phyloP scores from a whole-genome alignment of 2,888 invertebrate genomes.

The Polydrusus pterygomalis region DNA sequence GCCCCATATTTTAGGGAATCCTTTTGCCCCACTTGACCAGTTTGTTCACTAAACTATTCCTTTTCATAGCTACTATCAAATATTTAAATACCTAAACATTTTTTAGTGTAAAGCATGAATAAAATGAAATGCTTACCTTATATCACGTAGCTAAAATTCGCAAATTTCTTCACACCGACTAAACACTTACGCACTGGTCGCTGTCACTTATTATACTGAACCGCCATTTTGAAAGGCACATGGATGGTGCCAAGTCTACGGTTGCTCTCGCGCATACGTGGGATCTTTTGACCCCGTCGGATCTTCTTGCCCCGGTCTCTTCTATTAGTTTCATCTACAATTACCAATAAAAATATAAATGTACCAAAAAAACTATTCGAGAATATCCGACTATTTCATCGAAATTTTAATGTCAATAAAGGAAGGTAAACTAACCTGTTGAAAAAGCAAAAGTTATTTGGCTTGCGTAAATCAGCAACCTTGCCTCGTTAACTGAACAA shows the following conservation, averaged over 20 bases:
- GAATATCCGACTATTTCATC: too few relatives aligned
- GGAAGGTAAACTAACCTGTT: constrained; percentile 17
- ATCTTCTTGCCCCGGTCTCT: constrained; percentile 1
- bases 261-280: neutral
- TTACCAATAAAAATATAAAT: too few relatives aligned
- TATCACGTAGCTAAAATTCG: neutral
- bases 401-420: too few relatives aligned
- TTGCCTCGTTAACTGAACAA: constrained; percentile 44
- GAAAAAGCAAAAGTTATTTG: constrained; percentile 22
- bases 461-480: constrained; percentile 40
- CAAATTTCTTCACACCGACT: neutral
- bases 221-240: neutral
- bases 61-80: neutral
- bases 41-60: neutral
- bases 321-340: too few relatives aligned
- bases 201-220: neutral
- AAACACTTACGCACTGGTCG: neutral
- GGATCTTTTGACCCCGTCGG: neutral
- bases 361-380: too few relatives aligned
- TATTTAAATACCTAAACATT: neutral
- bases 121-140: neutral
- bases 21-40: too few relatives aligned
- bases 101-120: neutral
- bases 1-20: too few relatives aligned
- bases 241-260: neutral